Evolutionary conservation across 2,888 invertebrate genomes (phyloP).

Genomic region (Caenorhabditis sp.): DNA sequence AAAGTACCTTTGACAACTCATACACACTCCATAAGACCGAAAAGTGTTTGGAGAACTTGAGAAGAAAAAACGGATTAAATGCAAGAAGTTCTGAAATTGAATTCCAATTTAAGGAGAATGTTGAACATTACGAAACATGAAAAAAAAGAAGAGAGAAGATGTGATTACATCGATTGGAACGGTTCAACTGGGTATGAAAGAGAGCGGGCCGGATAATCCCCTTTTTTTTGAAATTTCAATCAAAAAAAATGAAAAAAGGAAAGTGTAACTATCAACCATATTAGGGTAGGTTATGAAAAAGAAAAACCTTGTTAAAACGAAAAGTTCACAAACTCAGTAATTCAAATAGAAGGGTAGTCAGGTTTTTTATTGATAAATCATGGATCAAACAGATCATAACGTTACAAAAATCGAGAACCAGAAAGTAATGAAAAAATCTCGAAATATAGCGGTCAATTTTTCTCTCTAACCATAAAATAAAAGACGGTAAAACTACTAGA

Average conservation of each 20-base stretch:
- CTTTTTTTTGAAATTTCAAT: constrained; percentile 45
- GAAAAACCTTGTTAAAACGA: neutral
- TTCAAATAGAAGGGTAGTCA: too few species aligned
- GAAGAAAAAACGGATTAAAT: constrained; percentile 15
- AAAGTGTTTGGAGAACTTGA: constrained; percentile 8
- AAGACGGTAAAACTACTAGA: neutral
- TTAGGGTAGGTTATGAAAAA: neutral
- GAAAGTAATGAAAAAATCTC: too few species aligned
- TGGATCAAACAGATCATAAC: too few species aligned
- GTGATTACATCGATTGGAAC: constrained; percentile 50
- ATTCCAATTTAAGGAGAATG: constrained; percentile 10
- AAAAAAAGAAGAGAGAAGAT: constrained; percentile 13
- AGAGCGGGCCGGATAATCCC: constrained; percentile 38
- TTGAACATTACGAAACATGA: constrained; percentile 41
- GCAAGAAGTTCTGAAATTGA: constrained; percentile 44
- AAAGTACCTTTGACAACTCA: constrained; percentile 45
- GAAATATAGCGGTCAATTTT: too few species aligned
- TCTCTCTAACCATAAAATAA: too few species aligned
- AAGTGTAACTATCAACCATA: constrained; percentile 16
- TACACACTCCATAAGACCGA: constrained; percentile 55
- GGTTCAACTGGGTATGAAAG: constrained; percentile 43
- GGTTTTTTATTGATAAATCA: too few species aligned
- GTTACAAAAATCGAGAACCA: too few species aligned
- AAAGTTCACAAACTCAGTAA: too few species aligned
- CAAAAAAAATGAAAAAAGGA: constrained; percentile 13